Percentiles rank a stretch among this genome's conserved stretches.
These are phyloP conservation scores for Emydoidea blandingii DNA, from an alignment of 2,797 vertebrate genomes.

Conservation along the genomic window DNA sequence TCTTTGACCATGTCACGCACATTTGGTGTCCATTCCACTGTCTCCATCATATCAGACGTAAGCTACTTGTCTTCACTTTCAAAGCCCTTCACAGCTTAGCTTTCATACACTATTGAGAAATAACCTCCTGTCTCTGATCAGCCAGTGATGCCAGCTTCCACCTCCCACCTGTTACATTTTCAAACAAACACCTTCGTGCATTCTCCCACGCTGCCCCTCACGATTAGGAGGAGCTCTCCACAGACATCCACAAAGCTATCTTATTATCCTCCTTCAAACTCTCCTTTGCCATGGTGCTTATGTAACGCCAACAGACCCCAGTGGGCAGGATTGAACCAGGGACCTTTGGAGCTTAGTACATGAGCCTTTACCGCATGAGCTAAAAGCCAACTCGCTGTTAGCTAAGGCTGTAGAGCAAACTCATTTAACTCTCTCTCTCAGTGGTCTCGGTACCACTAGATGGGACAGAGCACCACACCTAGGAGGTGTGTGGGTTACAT, in stretches of 20 bases:
- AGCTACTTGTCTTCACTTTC: background rate
- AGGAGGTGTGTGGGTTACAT: no score
- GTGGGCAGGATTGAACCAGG: no score
- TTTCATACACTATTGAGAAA: background rate
- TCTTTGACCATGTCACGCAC: background rate
- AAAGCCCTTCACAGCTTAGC: background rate
- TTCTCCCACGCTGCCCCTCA: background rate
- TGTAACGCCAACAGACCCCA: no score
- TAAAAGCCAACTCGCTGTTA: no score
- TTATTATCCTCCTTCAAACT: background rate
- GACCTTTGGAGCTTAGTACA: no score
- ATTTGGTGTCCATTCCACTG: background rate
- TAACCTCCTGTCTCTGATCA: background rate
- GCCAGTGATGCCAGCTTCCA: background rate
- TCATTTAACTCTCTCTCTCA: no score
- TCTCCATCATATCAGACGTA: rapidly evolving
- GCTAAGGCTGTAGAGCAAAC: no score
- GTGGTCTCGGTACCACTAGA: no score
- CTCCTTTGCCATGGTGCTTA: background rate
- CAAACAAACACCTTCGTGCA: background rate
- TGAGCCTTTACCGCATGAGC: no score
- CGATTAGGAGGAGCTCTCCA: background rate
- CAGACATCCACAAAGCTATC: background rate
- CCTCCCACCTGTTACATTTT: background rate
- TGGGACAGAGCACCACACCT: no score